These are phyloP conservation scores for Schizotus pectinicornis DNA, from an alignment of 2,888 invertebrate species.

Conservation along the genomic window DNA sequence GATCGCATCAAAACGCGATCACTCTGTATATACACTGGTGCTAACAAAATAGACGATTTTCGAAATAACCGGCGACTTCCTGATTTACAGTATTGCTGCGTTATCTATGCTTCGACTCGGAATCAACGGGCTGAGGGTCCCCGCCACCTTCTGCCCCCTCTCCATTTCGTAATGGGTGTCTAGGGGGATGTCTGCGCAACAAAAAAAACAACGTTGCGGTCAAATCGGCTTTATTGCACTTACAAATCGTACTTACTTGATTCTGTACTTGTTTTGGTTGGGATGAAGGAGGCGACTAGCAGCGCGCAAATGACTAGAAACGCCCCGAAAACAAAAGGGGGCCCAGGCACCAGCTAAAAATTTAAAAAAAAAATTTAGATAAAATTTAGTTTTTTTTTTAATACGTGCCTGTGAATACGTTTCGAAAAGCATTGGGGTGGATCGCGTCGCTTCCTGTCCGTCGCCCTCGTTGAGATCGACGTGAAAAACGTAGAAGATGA, in stretches of 20 bases:
- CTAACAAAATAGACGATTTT: conserved; percentile 3
- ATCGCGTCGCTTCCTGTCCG: conserved; percentile 57
- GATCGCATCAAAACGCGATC: neutral
- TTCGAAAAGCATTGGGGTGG: conserved; percentile 58
- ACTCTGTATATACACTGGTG: neutral
- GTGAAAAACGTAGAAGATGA: conserved; percentile 98
- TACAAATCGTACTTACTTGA: conserved; percentile 64
- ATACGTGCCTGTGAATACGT: conserved; percentile 62
- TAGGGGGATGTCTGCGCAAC: conserved; percentile 67
- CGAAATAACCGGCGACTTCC: neutral
- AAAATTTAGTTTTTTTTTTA: conserved; percentile 3
- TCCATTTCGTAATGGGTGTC: conserved; percentile 85
- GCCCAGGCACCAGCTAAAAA: conserved; percentile 86
- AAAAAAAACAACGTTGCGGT: conserved; percentile 15
- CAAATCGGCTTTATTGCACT: conserved; percentile 4
- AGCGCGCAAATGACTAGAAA: conserved; percentile 95
- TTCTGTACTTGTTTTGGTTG: conserved; percentile 61
- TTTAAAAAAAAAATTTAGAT: conserved; percentile 39
- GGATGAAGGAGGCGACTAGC: conserved; percentile 86
- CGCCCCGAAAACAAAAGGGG: conserved; percentile 98
- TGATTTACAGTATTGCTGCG: conserved; percentile 53
- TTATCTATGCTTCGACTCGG: conserved; percentile 56
- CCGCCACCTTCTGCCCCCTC: conserved; percentile 76
- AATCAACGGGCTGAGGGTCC: conserved; percentile 80
- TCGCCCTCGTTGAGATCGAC: conserved; percentile 89